Base-by-base conservation (phyloP, 2,888 invertebrate species). In the Zhengitettix transpicula region DNA sequence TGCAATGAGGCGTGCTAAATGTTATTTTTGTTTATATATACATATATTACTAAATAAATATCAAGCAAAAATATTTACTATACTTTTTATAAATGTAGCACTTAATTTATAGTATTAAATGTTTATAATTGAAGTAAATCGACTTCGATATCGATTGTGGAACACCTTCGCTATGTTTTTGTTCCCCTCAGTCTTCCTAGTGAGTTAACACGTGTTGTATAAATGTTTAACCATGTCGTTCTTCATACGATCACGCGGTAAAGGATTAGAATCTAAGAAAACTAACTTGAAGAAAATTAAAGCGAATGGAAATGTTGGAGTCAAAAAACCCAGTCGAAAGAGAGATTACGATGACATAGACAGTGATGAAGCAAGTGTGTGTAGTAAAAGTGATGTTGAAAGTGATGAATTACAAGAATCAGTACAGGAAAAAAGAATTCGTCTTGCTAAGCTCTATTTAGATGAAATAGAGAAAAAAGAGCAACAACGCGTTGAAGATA, bases 381-480 rank as follows among this genome's bases (percentile, higher is more conserved):
- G 62, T 16, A 53, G 61, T 40, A 55, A 62, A 1, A 64, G 67
- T 40, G 65, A 67, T 16, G 62, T 65, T 41, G 66, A 64, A 41
- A 55, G 60, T 9, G 67, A 67, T n/a, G 71, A 69, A 56, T 68
- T 69, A 47, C 65, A 65, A 65, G 89, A 93, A 73, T 93, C 91
- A 1, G 84, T 87, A 0, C 93, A 95, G 71, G 91, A 96, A 69
- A 96, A 95, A 70, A 87, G 90, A 65, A 71, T 96, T 56, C 81
- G 94, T 54, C 73, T 96, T 63, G 94, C 96, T 0, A 95, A 95
- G 71, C 82, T 89, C 70, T 94, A 94, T 73, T 76, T 97, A 44
- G 79, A 87, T 68, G 89, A 93, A 77, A 86, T 96, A 54, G 86
- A 89, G 73, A 83, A 81, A 68, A 85, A 90, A 77, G 89, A 89